Evolutionary conservation across 2,888 invertebrate species (phyloP).

Genomic region (Ferrisia virgata): DNA sequence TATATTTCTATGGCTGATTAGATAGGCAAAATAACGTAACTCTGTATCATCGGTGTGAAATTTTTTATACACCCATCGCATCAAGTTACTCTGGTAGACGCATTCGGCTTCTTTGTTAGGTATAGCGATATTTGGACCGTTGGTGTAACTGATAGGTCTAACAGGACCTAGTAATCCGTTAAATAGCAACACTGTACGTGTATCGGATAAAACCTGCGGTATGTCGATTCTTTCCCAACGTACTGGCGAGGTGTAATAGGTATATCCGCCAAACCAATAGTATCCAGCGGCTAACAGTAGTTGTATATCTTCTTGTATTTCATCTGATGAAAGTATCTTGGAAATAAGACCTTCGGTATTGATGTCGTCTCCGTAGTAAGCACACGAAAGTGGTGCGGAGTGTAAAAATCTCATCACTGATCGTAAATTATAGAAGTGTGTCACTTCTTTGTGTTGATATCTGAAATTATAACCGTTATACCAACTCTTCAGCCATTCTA

Average conservation of each 20-base stretch:
- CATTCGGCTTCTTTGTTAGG: neutral
- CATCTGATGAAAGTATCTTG: neutral
- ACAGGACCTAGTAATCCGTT: neutral
- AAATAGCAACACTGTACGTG: neutral
- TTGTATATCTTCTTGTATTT: neutral
- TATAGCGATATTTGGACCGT: neutral
- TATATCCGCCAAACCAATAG: neutral
- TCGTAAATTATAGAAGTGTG: neutral
- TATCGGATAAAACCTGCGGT: neutral
- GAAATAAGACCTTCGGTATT: neutral
- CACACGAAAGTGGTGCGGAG: neutral
- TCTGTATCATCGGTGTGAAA: neutral
- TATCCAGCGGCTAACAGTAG: neutral
- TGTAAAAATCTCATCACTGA: neutral
- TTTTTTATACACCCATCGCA: neutral
- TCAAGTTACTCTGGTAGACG: neutral
- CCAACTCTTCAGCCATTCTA: too few relatives aligned
- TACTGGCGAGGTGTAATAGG: neutral
- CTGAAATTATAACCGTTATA: neutral
- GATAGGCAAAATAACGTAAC: neutral
- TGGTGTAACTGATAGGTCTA: neutral
- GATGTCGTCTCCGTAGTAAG: neutral
- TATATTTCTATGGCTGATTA: neutral
- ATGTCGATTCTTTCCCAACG: neutral
- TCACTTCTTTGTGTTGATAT: neutral